phyloP scores from a whole-genome alignment of 64 coral and sea anemone species.

The Pachyseris speciosa region DNA sequence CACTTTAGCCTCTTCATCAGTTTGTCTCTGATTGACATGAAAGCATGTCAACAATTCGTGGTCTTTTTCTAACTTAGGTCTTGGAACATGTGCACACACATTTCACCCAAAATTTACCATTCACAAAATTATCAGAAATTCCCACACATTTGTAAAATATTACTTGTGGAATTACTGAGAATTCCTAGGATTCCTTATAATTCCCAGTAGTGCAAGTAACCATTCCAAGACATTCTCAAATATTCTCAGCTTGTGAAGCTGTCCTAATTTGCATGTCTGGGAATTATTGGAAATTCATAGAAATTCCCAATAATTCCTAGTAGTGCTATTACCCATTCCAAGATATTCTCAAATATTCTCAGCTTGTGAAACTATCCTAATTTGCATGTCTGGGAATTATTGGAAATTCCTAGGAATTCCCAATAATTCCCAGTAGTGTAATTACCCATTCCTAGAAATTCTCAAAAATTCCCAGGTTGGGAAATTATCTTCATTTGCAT shows the following conservation, averaged over 20 bases:
- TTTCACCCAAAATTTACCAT: background rate
- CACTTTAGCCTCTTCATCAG: too few species aligned
- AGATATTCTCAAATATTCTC: background rate
- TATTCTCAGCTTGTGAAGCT: background rate
- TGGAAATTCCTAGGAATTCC: conserved; percentile 1
- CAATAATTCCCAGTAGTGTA: too few species aligned
- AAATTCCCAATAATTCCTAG: conserved; percentile 2
- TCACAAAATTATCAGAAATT: background rate
- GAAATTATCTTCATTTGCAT: too few species aligned
- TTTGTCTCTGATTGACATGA: too few species aligned
- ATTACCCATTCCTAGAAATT: too few species aligned
- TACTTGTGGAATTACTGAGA: background rate
- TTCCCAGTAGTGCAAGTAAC: background rate
- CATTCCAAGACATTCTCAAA: background rate
- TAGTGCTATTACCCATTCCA: background rate
- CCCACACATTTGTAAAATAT: background rate
- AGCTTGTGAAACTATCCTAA: background rate
- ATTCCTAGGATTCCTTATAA: background rate
- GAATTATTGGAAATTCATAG: background rate
- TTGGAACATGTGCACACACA: too few species aligned
- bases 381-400: background rate
- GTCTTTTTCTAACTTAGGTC: too few species aligned
- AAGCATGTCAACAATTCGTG: too few species aligned
- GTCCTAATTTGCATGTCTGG: background rate
- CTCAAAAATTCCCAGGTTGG: too few species aligned